Percentiles rank a stretch among this genome's conserved stretches.
Conservation (phyloP, 2,888 invertebrate species). For the Tenthredo notha region DNA sequence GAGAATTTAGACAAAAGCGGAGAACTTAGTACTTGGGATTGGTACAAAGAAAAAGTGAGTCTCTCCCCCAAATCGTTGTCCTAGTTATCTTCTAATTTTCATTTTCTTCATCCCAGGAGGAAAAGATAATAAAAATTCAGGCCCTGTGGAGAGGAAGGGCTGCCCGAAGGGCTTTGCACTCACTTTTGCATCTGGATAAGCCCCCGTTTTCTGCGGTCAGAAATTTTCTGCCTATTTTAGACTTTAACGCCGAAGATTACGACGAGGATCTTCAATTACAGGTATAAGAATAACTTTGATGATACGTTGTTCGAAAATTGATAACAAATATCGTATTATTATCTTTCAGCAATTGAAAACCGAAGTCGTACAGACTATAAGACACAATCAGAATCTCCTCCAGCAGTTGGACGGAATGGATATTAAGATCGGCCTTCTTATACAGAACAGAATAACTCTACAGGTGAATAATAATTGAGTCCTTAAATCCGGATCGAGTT, state of each 20-base stretch:
- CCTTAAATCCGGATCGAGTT: neutral
- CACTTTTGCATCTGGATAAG: constrained; percentile 81
- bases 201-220: constrained; percentile 83
- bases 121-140: constrained; percentile 84
- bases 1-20: constrained; percentile 74
- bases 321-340: constrained; percentile 44
- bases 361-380: constrained; percentile 87
- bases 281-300: constrained; percentile 64
- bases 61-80: neutral
- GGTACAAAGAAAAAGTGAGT: constrained; percentile 80
- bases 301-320: neutral
- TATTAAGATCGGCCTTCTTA: constrained; percentile 89
- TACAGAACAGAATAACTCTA: constrained; percentile 88
- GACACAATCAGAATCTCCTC: constrained; percentile 86
- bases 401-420: constrained; percentile 88
- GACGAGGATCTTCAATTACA: constrained; percentile 85
- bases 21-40: constrained; percentile 78
- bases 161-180: constrained; percentile 83
- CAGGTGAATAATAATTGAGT: constrained; percentile 76
- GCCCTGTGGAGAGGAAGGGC: constrained; percentile 85
- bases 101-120: constrained; percentile 76
- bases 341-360: constrained; percentile 82
- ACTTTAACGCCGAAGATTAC: constrained; percentile 87
- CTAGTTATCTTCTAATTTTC: constrained; percentile 42
- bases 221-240: constrained; percentile 85